Conservation (phyloP, 2,888 invertebrate genomes). For the Cremastinae sp. region DNA sequence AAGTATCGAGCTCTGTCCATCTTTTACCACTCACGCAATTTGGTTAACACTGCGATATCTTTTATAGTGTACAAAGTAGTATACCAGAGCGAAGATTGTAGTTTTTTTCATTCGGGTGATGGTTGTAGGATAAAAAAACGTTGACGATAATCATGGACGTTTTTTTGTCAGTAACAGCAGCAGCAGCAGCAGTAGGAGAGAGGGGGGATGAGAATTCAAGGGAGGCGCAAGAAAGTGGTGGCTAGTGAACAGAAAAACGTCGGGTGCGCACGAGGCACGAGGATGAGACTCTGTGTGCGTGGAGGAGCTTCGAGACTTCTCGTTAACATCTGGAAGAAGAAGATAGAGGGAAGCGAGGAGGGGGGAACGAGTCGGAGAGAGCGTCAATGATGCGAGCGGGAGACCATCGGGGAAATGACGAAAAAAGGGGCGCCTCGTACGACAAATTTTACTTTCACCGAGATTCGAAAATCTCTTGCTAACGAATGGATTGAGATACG, state of each 20-base stretch:
- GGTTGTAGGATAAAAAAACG: too few species aligned
- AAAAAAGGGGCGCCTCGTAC: neutral
- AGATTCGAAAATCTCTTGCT: neutral
- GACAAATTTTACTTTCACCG: neutral
- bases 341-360: conserved; percentile 20
- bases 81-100: too few species aligned
- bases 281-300: conserved; percentile 76
- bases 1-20: too few species aligned
- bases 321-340: conserved; percentile 68
- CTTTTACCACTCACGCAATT: too few species aligned
- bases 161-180: conserved; percentile 56
- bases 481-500: conserved; percentile 1
- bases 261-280: conserved; percentile 75
- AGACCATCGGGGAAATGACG: neutral
- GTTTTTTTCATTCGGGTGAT: too few species aligned
- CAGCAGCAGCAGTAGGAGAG: conserved; percentile 71
- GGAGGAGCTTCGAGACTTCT: conserved; percentile 73
- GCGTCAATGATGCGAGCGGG: conserved; percentile 2
- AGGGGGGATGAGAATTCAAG: conserved; percentile 64
- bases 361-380: neutral
- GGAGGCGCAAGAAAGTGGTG: conserved; percentile 71
- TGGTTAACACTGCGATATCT: too few species aligned
- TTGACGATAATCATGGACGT: neutral
- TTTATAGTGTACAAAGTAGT: too few species aligned
- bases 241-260: conserved; percentile 76